phyloP scores from a whole-genome alignment of 1,140 invertebrate species.

The Drosophila simulans region DNA sequence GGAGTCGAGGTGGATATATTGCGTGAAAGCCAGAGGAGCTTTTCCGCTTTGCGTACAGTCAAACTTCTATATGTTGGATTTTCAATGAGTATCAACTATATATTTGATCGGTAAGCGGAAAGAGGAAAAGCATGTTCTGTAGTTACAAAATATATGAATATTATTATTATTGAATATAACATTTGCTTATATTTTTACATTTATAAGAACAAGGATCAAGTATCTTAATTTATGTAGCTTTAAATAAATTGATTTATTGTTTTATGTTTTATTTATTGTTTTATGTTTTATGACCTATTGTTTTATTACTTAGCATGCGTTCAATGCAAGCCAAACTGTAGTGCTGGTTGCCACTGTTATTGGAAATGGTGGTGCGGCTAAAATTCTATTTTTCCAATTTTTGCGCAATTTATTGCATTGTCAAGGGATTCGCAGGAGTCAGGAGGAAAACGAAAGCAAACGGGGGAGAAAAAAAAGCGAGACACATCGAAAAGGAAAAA shows the following conservation, averaged over 20 bases:
- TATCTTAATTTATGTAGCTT: too few relatives aligned
- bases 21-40: constrained; percentile 52
- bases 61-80: background rate
- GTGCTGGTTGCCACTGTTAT: constrained; percentile 51
- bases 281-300: too few relatives aligned
- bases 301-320: background rate
- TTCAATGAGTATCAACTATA: background rate
- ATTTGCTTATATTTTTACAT: too few relatives aligned
- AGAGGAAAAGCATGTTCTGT: too few relatives aligned
- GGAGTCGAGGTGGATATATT: constrained; percentile 43
- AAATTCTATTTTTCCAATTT: constrained; percentile 82
- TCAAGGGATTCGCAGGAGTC: constrained; percentile 71
- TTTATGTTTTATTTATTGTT: too few relatives aligned
- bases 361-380: constrained; percentile 73
- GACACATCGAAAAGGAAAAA: constrained; percentile 66
- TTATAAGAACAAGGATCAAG: too few relatives aligned
- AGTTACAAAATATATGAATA: too few relatives aligned
- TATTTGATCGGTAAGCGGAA: background rate
- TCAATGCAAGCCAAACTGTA: constrained; percentile 14
- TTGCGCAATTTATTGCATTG: constrained; percentile 82
- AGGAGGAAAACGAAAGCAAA: constrained; percentile 41
- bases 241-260: background rate
- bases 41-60: constrained; percentile 24
- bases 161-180: too few relatives aligned
- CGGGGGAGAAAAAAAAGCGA: constrained; percentile 46